Evolutionary conservation across 2,888 invertebrate species (phyloP).

Genomic region (Andrena minutula): DNA sequence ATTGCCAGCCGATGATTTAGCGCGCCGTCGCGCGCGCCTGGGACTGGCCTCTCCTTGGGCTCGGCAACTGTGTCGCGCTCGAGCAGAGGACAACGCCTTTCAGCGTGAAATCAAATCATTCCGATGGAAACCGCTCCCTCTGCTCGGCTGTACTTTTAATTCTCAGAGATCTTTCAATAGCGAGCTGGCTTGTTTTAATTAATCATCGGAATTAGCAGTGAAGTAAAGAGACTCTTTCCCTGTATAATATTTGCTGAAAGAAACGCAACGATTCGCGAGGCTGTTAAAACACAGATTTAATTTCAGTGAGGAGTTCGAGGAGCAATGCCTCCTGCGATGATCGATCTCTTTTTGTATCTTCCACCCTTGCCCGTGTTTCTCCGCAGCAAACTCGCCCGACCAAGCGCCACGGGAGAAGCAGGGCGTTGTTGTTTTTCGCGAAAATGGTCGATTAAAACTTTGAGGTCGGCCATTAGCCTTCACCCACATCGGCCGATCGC

Average conservation of each 20-base stretch:
- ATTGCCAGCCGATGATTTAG: slow-evolving; percentile 34
- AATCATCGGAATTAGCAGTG: background rate
- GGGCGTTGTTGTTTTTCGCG: slow-evolving; percentile 63
- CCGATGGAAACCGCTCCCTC: slow-evolving; percentile 1
- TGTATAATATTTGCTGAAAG: too few relatives aligned
- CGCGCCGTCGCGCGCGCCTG: background rate
- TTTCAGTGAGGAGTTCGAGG: slow-evolving; percentile 10
- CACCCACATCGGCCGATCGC: slow-evolving; percentile 75
- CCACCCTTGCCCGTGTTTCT: background rate
- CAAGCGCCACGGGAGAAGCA: background rate
- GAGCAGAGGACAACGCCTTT: background rate
- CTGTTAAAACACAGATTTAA: background rate
- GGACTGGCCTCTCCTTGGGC: slow-evolving; percentile 5
- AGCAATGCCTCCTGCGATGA: background rate
- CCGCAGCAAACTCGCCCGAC: slow-evolving; percentile 34
- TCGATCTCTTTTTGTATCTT: slow-evolving; percentile 19
- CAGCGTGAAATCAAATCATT: background rate
- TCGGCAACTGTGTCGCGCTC: background rate
- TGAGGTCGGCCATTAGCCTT: slow-evolving; percentile 77
- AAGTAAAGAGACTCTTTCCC: too few relatives aligned
- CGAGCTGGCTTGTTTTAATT: background rate
- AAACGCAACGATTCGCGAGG: too few relatives aligned
- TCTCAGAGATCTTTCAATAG: background rate
- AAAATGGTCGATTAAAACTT: slow-evolving; percentile 79
- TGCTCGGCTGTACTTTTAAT: background rate